phyloP scores from a whole-genome alignment of 2,113 vertebrate genomes.

The Arvicanthis niloticus region DNA sequence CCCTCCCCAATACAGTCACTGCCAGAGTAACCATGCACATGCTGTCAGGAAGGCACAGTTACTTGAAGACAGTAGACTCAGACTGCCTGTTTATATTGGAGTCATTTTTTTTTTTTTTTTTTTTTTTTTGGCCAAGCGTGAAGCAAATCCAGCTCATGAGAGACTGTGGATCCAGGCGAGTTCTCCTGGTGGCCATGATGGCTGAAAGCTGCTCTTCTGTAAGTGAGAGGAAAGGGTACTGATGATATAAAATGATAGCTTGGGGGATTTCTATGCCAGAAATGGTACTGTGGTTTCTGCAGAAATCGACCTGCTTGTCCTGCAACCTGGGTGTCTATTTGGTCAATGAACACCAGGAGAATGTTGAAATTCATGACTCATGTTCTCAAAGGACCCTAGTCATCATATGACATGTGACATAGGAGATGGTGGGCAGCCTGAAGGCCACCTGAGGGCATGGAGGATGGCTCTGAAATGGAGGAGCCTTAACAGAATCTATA shows the following conservation, averaged over 20 bases:
- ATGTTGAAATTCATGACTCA: background rate
- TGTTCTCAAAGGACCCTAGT: background rate
- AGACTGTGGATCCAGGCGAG: background rate
- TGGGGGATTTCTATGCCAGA: background rate
- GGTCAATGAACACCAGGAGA: background rate
- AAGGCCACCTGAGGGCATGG: background rate
- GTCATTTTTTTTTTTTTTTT: no score
- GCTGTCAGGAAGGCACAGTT: background rate
- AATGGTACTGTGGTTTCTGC: background rate
- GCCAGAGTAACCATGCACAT: rapidly evolving
- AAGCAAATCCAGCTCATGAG: rapidly evolving
- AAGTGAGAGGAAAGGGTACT: background rate
- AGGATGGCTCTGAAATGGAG: rapidly evolving
- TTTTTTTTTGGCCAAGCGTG: background rate
- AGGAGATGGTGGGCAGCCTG: rapidly evolving
- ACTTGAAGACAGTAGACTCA: background rate
- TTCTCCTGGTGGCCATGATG: rapidly evolving
- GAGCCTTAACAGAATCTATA: no score
- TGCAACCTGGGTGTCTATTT: background rate
- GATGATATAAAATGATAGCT: background rate
- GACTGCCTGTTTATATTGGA: background rate
- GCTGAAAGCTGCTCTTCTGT: background rate
- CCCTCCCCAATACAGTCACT: background rate
- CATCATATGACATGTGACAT: no score
- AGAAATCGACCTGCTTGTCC: background rate